Evolutionary conservation across 1,140 invertebrate genomes (phyloP).

Genomic region (Bombus fervidus): DNA sequence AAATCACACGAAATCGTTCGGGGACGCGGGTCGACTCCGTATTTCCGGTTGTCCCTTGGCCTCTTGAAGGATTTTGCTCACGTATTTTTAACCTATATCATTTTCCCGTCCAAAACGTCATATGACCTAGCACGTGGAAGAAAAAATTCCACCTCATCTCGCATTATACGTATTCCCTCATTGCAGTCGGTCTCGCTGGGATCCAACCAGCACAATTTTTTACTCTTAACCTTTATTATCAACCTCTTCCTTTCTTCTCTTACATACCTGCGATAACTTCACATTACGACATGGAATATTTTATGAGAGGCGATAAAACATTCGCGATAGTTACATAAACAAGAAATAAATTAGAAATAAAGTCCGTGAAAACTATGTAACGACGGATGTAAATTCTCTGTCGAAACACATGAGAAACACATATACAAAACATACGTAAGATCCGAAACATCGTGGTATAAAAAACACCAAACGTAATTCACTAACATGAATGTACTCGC

Average conservation of each 20-base stretch:
- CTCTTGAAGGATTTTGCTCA: slow-evolving; percentile 70
- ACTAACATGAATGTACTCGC: too few species aligned
- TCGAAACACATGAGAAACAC: too few species aligned
- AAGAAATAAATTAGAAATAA: too few species aligned
- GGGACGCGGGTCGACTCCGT: slow-evolving; percentile 50
- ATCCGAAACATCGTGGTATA: too few species aligned
- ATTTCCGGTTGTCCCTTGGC: slow-evolving; percentile 59
- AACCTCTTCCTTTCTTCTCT: background rate
- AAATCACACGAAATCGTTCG: slow-evolving; percentile 49
- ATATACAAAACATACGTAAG: too few species aligned
- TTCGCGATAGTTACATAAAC: background rate
- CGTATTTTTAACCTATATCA: slow-evolving; percentile 74
- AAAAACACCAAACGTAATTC: too few species aligned
- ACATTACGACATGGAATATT: background rate
- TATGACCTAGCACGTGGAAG: slow-evolving; percentile 40
- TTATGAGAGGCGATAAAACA: background rate
- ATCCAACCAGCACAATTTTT: background rate
- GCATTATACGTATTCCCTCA: slow-evolving; percentile 57
- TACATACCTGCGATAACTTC: background rate
- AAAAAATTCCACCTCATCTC: slow-evolving; percentile 38
- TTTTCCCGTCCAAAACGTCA: slow-evolving; percentile 67
- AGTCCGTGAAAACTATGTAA: too few species aligned
- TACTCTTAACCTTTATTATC: slow-evolving; percentile 1
- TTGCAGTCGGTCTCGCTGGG: slow-evolving; percentile 43
- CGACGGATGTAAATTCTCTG: too few species aligned